Conservation (phyloP, 2,113 vertebrate species). For the Notothenia coriiceps region DNA sequence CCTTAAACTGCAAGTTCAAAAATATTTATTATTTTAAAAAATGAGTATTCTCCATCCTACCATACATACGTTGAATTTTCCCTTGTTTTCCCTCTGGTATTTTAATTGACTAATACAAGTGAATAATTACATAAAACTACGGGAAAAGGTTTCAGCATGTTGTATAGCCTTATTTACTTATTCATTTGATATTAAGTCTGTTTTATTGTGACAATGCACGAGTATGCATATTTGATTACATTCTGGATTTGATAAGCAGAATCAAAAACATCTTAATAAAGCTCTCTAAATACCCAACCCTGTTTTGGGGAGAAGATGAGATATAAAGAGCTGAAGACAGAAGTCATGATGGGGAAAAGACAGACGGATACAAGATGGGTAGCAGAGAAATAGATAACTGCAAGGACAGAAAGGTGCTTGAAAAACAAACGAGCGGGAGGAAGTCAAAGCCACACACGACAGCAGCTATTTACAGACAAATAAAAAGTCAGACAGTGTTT, state of each 20-base stretch:
- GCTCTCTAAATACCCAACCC: slow-evolving; percentile 5
- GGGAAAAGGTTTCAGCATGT: background rate
- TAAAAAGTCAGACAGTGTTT: background rate
- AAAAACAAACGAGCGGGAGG: slow-evolving; percentile 40
- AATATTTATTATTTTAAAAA: too few species aligned
- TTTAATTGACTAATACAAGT: too few species aligned
- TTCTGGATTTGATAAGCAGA: slow-evolving; percentile 38
- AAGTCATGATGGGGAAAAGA: slow-evolving; percentile 9
- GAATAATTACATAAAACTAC: too few species aligned
- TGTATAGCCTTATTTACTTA: background rate
- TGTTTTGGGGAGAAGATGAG: slow-evolving; percentile 1
- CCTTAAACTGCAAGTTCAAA: too few species aligned
- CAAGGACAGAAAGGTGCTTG: slow-evolving; percentile 27
- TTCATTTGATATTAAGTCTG: background rate
- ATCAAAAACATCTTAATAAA: slow-evolving; percentile 14
- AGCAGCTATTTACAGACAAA: background rate
- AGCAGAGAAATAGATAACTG: slow-evolving; percentile 19
- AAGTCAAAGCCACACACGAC: slow-evolving; percentile 21
- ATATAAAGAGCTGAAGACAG: slow-evolving; percentile 5
- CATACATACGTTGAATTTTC: background rate
- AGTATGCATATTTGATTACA: background rate
- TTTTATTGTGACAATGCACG: background rate
- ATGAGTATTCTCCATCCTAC: background rate
- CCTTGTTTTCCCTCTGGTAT: background rate
- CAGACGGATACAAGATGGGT: slow-evolving; percentile 32